These are phyloP conservation scores for Nesogale talazaci DNA, from an alignment of 2,113 vertebrate species.

Conservation along the genomic window DNA sequence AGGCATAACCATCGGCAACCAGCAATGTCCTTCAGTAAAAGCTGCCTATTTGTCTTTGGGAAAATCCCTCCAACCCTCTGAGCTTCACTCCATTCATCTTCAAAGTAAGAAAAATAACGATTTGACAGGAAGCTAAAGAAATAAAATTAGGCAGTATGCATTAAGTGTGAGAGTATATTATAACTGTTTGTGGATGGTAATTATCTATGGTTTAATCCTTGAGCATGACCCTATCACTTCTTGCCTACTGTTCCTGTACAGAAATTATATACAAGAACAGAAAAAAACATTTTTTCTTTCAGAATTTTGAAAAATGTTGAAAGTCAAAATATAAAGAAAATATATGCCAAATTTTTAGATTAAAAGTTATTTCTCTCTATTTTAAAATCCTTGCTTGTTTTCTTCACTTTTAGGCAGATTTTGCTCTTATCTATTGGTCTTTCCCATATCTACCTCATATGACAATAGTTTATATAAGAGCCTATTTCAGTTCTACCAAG, in stretches of 20 bases:
- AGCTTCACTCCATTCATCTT: not conserved
- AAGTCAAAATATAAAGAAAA: not conserved
- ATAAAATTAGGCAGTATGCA: not conserved
- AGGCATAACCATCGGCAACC: not conserved
- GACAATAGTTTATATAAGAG: not conserved
- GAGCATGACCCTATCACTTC: slow-evolving; percentile 14
- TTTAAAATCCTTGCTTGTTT: slow-evolving; percentile 19
- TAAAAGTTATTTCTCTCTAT: not conserved
- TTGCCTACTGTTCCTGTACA: not conserved
- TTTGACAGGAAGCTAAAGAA: not conserved
- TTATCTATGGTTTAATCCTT: slow-evolving; percentile 27
- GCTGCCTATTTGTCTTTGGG: not conserved
- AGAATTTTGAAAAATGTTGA: not conserved
- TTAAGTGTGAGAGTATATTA: not conserved
- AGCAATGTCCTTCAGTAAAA: not conserved
- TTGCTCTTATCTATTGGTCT: not conserved
- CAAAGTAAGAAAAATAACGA: slow-evolving; percentile 18
- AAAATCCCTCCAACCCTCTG: not conserved
- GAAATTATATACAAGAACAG: not conserved
- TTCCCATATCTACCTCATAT: not conserved
- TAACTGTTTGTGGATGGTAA: not conserved
- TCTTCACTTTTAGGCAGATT: slow-evolving; percentile 1
- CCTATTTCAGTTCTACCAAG: slow-evolving; percentile 35
- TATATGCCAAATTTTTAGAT: not conserved
- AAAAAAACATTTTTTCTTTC: not conserved